A percentile compares a stretch with the other conserved stretches of the same genome.
Evolutionary conservation across 1,140 invertebrate genomes (phyloP).

Genomic region (Yoshiicerus persimilis): DNA sequence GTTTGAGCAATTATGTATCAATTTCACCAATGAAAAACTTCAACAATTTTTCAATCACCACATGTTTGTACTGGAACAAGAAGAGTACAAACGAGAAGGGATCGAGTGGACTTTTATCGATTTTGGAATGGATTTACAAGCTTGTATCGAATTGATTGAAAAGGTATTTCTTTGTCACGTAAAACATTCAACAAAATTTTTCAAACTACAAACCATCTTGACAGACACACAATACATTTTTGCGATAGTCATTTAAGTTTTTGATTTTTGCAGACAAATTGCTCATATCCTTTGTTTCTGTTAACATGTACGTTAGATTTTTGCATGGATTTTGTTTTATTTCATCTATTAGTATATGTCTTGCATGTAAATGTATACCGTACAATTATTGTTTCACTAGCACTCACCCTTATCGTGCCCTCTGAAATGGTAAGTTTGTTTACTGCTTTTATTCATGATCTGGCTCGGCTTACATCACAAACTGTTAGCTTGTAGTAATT

Average conservation of each 20-base stretch:
- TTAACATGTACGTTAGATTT: no score
- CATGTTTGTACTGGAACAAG: slow-evolving; percentile 99
- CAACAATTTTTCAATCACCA: slow-evolving; percentile 99
- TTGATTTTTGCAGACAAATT: neutral
- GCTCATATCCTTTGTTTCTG: neutral
- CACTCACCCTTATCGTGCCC: no score
- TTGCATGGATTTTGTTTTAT: no score
- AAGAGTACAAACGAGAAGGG: slow-evolving; percentile 47
- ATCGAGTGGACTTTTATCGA: slow-evolving; percentile 88
- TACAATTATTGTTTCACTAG: no score
- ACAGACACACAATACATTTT: neutral
- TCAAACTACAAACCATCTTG: neutral
- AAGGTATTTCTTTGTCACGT: slow-evolving; percentile 68
- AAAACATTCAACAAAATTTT: neutral
- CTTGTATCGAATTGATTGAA: slow-evolving; percentile 95
- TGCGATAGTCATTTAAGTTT: neutral
- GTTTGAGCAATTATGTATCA: slow-evolving; percentile 99
- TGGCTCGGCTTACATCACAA: no score
- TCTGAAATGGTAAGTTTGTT: no score
- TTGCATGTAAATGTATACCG: no score
- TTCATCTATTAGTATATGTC: neutral
- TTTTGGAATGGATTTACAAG: slow-evolving; percentile 95
- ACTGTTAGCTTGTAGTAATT: no score
- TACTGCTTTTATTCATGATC: no score
- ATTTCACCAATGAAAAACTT: slow-evolving; percentile 99